phyloP scores from a whole-genome alignment of 2,113 vertebrate genomes.

The Antechinus stuartii region DNA sequence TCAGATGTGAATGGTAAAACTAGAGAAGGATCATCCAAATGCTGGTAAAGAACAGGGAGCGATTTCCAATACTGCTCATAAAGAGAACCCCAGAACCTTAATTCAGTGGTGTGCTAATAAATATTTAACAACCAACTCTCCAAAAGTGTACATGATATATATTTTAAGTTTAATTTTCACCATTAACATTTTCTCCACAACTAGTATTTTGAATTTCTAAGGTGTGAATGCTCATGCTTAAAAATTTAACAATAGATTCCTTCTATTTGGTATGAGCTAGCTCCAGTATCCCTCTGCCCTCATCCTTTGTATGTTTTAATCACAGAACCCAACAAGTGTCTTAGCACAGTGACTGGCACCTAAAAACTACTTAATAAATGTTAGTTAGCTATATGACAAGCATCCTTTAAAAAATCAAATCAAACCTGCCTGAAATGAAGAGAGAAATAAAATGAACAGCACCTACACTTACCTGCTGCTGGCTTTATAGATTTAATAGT shows the following conservation, averaged over 20 bases:
- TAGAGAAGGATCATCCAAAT: not conserved
- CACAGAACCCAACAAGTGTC: not conserved
- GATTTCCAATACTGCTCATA: not conserved
- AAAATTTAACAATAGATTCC: not conserved
- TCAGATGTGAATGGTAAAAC: not conserved
- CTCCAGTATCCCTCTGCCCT: not conserved
- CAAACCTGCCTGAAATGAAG: not conserved
- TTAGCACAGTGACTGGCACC: not conserved
- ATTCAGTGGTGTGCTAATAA: not conserved
- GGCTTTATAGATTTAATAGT: not conserved
- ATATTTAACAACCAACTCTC: not conserved
- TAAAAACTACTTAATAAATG: not conserved
- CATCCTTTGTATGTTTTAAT: not conserved
- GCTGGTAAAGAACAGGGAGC: not conserved
- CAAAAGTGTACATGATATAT: not conserved
- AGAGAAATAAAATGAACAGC: not conserved
- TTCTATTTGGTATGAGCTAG: not conserved
- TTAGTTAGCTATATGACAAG: not conserved
- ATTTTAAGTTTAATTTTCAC: not conserved
- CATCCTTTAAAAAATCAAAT: no score
- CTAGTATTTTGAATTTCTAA: not conserved
- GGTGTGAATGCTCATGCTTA: not conserved
- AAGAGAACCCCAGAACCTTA: not conserved
- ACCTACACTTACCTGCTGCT: not conserved
- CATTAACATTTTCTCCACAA: not conserved